A percentile compares a stretch with the other conserved stretches of the same genome.
phyloP scores from a whole-genome alignment of 2,797 vertebrate species.

The Pteropus rufus region DNA sequence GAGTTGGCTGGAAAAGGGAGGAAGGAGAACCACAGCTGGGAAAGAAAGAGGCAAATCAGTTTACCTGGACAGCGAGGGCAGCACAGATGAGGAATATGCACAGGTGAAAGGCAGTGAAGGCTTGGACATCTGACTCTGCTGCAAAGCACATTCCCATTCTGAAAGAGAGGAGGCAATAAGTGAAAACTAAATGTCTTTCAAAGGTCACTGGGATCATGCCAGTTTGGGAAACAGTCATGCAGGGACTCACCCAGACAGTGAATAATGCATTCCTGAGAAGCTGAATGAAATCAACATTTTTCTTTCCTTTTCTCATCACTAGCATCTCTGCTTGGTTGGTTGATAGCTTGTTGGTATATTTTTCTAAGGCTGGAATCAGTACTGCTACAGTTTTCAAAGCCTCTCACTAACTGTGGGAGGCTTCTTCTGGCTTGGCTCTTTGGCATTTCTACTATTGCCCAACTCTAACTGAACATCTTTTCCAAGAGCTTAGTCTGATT shows the following conservation, averaged over 20 bases:
- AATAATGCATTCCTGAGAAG: conserved; percentile 47
- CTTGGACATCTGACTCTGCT: conserved; percentile 86
- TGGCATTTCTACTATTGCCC: not conserved
- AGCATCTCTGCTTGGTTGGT: conserved; percentile 10
- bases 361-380: conserved; percentile 24
- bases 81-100: conserved; percentile 86
- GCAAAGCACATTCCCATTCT: conserved; percentile 87
- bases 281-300: conserved; percentile 45
- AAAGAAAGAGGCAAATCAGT: not conserved
- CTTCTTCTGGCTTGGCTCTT: not conserved
- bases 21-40: not conserved
- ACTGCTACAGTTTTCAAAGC: conserved; percentile 25
- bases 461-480: not conserved
- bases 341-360: conserved; percentile 29
- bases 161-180: conserved; percentile 61
- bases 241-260: conserved; percentile 50
- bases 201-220: conserved; percentile 47
- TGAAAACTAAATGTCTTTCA: conserved; percentile 43
- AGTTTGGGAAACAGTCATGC: conserved; percentile 40
- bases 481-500: conserved; percentile 28
- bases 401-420: not conserved
- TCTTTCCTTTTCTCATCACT: conserved; percentile 38
- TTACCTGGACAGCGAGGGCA: conserved; percentile 89
- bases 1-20: not conserved
- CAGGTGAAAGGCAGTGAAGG: conserved; percentile 84